Evolutionary conservation across 2,797 vertebrate species (phyloP).

Genomic region (Malacoraja senta): DNA sequence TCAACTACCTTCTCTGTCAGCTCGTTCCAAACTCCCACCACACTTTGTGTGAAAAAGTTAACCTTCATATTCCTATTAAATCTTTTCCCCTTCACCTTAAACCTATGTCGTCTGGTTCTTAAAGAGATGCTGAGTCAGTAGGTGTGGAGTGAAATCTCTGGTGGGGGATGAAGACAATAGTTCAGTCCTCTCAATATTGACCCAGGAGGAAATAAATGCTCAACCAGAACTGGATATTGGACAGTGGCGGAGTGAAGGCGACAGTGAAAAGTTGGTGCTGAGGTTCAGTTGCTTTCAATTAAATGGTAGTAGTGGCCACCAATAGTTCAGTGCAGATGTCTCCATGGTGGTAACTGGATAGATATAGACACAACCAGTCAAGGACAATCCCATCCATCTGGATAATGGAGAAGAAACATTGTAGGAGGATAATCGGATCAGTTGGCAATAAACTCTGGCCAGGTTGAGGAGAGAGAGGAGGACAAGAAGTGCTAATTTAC

Average conservation of each 20-base stretch:
- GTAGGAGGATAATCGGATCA: neutral
- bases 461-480: neutral
- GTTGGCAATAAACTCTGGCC: too few relatives aligned
- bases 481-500: neutral
- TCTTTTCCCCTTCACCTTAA: too few relatives aligned
- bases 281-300: neutral
- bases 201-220: neutral
- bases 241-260: neutral
- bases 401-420: neutral
- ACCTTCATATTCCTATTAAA: too few relatives aligned
- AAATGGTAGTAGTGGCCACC: neutral
- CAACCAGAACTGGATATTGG: neutral
- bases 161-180: too few relatives aligned
- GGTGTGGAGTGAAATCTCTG: too few relatives aligned
- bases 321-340: neutral
- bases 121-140: too few relatives aligned
- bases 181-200: neutral
- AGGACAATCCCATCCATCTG: too few relatives aligned
- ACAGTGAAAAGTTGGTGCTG: neutral
- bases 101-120: too few relatives aligned
- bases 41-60: too few relatives aligned
- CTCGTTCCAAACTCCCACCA: too few relatives aligned
- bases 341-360: neutral
- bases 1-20: too few relatives aligned
- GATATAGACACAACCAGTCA: neutral